phyloP scores from a whole-genome alignment of 2,113 vertebrate genomes.

The Chionis minor region DNA sequence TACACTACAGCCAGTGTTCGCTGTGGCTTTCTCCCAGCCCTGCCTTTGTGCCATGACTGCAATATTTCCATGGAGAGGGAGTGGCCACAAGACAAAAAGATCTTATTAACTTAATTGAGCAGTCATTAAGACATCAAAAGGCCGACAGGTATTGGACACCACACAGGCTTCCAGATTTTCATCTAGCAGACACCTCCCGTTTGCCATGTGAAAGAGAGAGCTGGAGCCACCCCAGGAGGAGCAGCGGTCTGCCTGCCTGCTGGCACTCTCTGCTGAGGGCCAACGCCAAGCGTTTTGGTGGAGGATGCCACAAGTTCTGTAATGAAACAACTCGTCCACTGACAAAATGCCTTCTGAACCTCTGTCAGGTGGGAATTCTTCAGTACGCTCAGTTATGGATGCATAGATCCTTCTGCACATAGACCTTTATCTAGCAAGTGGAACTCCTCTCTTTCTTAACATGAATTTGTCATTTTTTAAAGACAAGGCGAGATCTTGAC shows the following conservation, averaged over 20 bases:
- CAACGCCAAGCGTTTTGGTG: neutral
- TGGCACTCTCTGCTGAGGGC: neutral
- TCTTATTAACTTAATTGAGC: neutral
- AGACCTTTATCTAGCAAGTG: neutral
- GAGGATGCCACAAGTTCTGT: neutral
- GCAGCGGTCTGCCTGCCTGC: neutral
- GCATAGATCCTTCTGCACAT: neutral
- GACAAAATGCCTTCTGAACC: neutral
- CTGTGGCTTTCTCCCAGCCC: neutral
- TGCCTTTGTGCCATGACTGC: accelerated
- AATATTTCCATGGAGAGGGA: neutral
- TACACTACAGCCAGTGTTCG: neutral
- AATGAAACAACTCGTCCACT: neutral
- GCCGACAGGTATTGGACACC: neutral
- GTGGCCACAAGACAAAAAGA: neutral
- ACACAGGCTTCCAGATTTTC: neutral
- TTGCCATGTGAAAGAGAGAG: neutral
- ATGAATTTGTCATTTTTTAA: neutral
- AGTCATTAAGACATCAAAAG: neutral
- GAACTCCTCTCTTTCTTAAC: neutral
- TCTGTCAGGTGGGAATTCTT: neutral
- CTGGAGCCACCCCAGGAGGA: neutral
- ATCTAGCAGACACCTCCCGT: neutral
- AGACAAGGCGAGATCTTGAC: neutral
- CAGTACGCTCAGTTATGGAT: neutral